Base-by-base conservation (phyloP, 1,140 invertebrate genomes). In the Dreissena polymorpha region DNA sequence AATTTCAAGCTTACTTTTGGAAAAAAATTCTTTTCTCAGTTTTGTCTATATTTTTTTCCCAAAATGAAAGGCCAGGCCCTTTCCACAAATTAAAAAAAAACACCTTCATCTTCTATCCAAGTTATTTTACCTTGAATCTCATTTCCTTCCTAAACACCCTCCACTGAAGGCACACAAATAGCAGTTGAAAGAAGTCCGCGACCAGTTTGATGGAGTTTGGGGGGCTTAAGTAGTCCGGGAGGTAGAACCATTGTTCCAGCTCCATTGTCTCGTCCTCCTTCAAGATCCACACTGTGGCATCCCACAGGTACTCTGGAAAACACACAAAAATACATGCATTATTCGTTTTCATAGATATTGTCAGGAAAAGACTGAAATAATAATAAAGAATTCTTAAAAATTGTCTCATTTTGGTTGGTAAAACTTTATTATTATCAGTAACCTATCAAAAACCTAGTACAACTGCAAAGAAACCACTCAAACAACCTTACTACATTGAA, bases 121-220 rank as follows among this genome's bases (percentile, higher is more conserved):
- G n/a, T n/a, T n/a, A 8, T 39, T 39, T 39, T 39, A 39, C 39
- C 39, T 39, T 63, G 68, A 27, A 57, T 65, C 12, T 75, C n/a
- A 77, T 92, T 93, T 99, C 98, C 49, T 97, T 95, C 16, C 94
- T 93, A 92, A 99, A 99, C 13, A 98, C 97, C 51, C 96, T 93
- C 89, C 97, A 95, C 93, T 99, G 99, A 1, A 98, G 95, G 85
- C 96, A 96, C 8, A 97, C 95, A 90, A 99, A 96, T 57, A 99
- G 89, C 16, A 99, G 91, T 16, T 99, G 94, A 86, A 99, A 95
- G 89, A 98, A 98, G 93, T 99, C 99, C 90, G 95, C 96, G 21
- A 99, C 94, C 12, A 99, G 93, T 93, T 97, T 97, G 51, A 95
- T 94, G 0, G 97, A 94, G 89, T 96, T 95, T 0, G 97, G 97